These are phyloP conservation scores for Apamea anceps DNA, from an alignment of 2,888 invertebrate genomes.

Conservation along the genomic window DNA sequence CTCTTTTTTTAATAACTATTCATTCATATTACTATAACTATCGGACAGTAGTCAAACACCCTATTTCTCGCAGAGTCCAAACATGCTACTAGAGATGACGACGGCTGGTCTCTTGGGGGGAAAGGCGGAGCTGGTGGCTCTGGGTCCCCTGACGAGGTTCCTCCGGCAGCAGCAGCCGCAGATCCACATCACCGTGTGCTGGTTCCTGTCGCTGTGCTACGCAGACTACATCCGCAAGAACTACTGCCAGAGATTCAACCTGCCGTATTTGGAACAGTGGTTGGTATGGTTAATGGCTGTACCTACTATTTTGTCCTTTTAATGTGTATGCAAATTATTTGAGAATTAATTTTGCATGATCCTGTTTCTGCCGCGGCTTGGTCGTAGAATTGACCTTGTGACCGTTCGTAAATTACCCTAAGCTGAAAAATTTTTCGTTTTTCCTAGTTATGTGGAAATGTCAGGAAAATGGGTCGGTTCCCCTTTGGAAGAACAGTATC, in stretches of 20 bases:
- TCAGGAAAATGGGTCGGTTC: no score
- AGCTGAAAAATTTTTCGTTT: no score
- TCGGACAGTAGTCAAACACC: neutral
- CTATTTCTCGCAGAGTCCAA: constrained; percentile 79
- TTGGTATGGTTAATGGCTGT: constrained; percentile 72
- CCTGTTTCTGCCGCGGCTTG: neutral
- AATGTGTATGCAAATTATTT: neutral
- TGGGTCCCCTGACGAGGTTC: constrained; percentile 83
- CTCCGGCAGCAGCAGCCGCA: constrained; percentile 86
- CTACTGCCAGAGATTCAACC: constrained; percentile 84
- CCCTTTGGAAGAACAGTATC: no score
- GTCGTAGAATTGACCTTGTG: neutral
- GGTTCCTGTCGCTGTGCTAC: constrained; percentile 87
- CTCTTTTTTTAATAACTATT: neutral
- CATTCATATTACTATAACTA: neutral
- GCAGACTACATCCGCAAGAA: constrained; percentile 87
- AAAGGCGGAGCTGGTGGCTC: constrained; percentile 76
- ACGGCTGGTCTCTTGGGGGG: constrained; percentile 83
- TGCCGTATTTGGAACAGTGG: constrained; percentile 88
- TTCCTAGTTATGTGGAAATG: no score
- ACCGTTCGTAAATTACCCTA: no score
- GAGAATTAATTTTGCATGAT: neutral
- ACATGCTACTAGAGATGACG: constrained; percentile 85
- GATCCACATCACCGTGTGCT: constrained; percentile 88
- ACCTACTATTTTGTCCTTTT: neutral